Conservation (phyloP, 2,797 vertebrate species). For the Tadarida brasiliensis region DNA sequence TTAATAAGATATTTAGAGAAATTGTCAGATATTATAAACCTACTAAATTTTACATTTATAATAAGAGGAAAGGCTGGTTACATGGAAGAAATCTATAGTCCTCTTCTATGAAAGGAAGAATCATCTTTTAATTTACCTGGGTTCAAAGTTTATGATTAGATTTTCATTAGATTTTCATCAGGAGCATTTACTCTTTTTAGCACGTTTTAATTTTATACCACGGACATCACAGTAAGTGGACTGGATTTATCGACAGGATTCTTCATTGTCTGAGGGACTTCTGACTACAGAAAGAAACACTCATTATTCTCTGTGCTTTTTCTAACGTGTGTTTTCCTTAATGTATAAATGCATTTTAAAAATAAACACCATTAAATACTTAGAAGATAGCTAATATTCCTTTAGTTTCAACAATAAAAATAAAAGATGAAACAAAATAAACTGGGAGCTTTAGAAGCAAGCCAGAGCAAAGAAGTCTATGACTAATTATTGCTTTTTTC, state of each 20-base stretch:
- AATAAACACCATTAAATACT: not conserved
- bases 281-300: not conserved
- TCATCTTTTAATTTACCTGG: not conserved
- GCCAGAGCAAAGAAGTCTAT: not conserved
- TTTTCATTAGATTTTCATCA: not conserved
- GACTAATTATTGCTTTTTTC: not conserved
- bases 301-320: not conserved
- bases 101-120: not conserved
- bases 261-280: conserved; percentile 11
- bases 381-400: not conserved
- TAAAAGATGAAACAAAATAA: conserved; percentile 54
- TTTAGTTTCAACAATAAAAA: conserved; percentile 10
- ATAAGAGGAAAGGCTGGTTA: not conserved
- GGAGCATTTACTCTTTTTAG: not conserved
- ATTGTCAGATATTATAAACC: not conserved
- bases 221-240: not conserved
- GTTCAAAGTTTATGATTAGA: not conserved
- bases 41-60: not conserved
- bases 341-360: not conserved
- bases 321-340: not conserved
- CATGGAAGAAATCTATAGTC: not conserved
- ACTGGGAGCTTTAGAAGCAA: conserved; percentile 13
- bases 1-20: not conserved
- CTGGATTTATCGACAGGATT: not conserved
- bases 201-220: not conserved